phyloP scores from a whole-genome alignment of 2,797 vertebrate genomes.

The Cryptoblepharus egeriae region DNA sequence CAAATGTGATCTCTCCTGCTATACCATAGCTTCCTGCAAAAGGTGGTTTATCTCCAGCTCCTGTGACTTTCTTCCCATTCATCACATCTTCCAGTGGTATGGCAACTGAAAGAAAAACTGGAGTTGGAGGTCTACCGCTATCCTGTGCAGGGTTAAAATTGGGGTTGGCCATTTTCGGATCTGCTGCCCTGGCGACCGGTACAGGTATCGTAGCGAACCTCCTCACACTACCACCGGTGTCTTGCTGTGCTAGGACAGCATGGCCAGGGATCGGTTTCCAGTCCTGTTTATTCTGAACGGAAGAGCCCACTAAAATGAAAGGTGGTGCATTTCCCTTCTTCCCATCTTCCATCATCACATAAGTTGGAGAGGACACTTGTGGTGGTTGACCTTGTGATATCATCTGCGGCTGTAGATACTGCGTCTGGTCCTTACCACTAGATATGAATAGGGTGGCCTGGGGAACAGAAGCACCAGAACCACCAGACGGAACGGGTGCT shows the following conservation, averaged over 20 bases:
- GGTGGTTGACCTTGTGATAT: conserved; percentile 43
- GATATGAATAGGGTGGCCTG: conserved; percentile 55
- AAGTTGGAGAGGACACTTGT: conserved; percentile 64
- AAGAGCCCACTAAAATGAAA: conserved; percentile 70
- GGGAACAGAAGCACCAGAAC: conserved; percentile 51
- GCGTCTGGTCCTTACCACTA: conserved; percentile 54
- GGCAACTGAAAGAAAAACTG: conserved; percentile 58
- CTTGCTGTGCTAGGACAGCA: conserved; percentile 51
- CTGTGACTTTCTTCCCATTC: conserved; percentile 48
- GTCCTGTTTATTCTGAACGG: conserved; percentile 54
- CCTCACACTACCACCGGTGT: conserved; percentile 43
- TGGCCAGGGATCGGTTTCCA: conserved; percentile 61
- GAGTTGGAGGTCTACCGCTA: conserved; percentile 36
- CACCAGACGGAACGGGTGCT: conserved; percentile 49
- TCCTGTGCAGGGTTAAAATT: conserved; percentile 46
- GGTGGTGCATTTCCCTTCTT: conserved; percentile 57
- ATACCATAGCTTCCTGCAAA: conserved; percentile 52
- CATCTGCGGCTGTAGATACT: conserved; percentile 64
- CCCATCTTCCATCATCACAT: conserved; percentile 60
- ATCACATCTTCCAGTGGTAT: conserved; percentile 64
- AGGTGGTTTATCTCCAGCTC: conserved; percentile 57
- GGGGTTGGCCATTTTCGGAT: conserved; percentile 27
- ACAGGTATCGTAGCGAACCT: conserved; percentile 59
- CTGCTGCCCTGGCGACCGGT: conserved; percentile 63
- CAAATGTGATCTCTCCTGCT: conserved; percentile 50